Evolutionary conservation across 2,888 invertebrate species (phyloP).

Genomic region (Heliconius ethilla): DNA sequence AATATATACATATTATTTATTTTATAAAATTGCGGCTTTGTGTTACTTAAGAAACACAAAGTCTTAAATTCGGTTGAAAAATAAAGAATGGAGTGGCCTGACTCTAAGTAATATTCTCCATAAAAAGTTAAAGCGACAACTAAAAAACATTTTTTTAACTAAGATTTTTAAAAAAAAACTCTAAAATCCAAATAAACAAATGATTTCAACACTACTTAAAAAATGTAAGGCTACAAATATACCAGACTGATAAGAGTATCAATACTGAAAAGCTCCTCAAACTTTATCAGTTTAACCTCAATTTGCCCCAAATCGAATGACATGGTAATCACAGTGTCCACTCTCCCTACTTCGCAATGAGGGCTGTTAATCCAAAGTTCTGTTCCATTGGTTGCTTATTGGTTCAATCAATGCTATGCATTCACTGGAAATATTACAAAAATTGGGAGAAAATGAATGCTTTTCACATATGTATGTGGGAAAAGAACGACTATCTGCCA

Average conservation of each 20-base stretch:
- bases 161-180: no score
- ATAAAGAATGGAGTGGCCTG: not conserved
- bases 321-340: constrained; percentile 5
- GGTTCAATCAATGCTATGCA: not conserved
- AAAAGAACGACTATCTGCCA: not conserved
- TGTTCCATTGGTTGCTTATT: constrained; percentile 9
- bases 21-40: no score
- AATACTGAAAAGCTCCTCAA: not conserved
- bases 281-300: not conserved
- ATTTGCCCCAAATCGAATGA: constrained; percentile 5
- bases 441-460: not conserved
- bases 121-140: not conserved
- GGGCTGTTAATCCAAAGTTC: constrained; percentile 4
- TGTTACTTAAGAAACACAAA: not conserved
- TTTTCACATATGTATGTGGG: not conserved
- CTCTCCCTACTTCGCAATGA: not conserved
- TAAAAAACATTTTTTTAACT: not conserved
- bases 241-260: not conserved
- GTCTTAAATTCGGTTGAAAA: not conserved
- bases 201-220: not conserved
- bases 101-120: not conserved
- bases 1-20: not conserved
- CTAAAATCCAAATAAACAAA: no score
- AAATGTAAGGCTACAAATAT: not conserved
- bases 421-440: not conserved